These are phyloP conservation scores for Dreissena polymorpha DNA, from an alignment of 1,140 invertebrate species.

Conservation along the genomic window DNA sequence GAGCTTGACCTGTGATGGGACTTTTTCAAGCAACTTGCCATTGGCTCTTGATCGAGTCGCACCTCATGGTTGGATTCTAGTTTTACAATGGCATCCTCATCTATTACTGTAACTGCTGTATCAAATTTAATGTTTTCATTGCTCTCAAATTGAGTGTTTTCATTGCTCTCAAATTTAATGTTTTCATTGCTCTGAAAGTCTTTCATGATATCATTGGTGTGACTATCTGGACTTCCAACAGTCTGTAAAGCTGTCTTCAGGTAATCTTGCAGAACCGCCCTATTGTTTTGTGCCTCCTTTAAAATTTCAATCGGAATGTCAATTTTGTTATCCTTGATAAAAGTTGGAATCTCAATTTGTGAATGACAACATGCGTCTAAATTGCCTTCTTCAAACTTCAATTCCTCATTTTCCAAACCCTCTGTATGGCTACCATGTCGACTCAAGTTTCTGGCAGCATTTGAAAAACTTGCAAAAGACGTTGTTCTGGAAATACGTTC, in stretches of 20 bases:
- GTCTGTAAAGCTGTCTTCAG: too few species aligned
- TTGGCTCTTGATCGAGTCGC: too few species aligned
- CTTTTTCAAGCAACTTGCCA: neutral
- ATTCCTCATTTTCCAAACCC: constrained; percentile 44
- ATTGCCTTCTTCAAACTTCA: constrained; percentile 37
- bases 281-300: constrained; percentile 61
- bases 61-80: too few species aligned
- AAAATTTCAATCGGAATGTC: constrained; percentile 61
- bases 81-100: too few species aligned
- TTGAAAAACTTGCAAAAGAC: constrained; percentile 33
- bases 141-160: neutral
- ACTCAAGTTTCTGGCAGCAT: constrained; percentile 17
- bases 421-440: constrained; percentile 55
- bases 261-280: constrained; percentile 50
- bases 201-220: too few species aligned
- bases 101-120: neutral
- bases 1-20: constrained; percentile 16
- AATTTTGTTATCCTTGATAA: constrained; percentile 58
- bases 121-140: constrained; percentile 11
- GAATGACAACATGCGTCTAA: constrained; percentile 66
- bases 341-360: constrained; percentile 70
- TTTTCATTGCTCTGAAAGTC: too few species aligned
- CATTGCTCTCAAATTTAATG: too few species aligned
- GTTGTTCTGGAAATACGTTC: constrained; percentile 67
- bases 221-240: too few species aligned